Percentiles rank a stretch among this genome's conserved stretches.
phyloP scores from a whole-genome alignment of 2,113 vertebrate genomes.

The Chionomys nivalis region DNA sequence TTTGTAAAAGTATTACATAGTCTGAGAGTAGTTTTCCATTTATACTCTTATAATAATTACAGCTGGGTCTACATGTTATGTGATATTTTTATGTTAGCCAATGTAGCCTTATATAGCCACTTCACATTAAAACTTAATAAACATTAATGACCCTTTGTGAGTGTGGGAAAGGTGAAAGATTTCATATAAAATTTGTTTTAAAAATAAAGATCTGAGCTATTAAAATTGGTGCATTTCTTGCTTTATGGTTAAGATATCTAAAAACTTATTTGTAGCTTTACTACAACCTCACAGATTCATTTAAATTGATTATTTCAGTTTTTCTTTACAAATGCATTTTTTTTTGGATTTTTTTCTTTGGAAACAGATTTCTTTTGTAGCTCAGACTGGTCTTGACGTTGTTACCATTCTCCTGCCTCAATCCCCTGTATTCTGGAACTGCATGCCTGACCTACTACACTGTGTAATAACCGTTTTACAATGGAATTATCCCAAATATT shows the following conservation, averaged over 20 bases:
- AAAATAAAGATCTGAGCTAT: not conserved
- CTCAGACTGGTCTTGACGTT: not conserved
- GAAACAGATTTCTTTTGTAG: not conserved
- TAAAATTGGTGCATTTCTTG: no score
- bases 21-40: slow-evolving; percentile 18
- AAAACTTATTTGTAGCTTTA: slow-evolving; percentile 24
- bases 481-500: not conserved
- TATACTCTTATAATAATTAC: slow-evolving; percentile 47
- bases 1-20: slow-evolving; percentile 59
- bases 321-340: slow-evolving; percentile 16
- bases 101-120: not conserved
- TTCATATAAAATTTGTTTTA: slow-evolving; percentile 39
- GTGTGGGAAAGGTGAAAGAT: not conserved
- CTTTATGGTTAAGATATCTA: not conserved
- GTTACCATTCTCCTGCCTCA: not conserved
- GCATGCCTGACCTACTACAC: not conserved
- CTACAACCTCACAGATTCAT: not conserved
- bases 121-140: slow-evolving; percentile 30
- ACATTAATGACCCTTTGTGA: slow-evolving; percentile 19
- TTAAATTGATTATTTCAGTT: not conserved
- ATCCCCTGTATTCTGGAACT: not conserved
- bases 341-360: not conserved
- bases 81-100: slow-evolving; percentile 48
- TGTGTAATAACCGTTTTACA: not conserved
- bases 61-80: slow-evolving; percentile 15